Evolutionary conservation across 2,888 invertebrate genomes (phyloP).

Genomic region (Neocrepidodera transversa): DNA sequence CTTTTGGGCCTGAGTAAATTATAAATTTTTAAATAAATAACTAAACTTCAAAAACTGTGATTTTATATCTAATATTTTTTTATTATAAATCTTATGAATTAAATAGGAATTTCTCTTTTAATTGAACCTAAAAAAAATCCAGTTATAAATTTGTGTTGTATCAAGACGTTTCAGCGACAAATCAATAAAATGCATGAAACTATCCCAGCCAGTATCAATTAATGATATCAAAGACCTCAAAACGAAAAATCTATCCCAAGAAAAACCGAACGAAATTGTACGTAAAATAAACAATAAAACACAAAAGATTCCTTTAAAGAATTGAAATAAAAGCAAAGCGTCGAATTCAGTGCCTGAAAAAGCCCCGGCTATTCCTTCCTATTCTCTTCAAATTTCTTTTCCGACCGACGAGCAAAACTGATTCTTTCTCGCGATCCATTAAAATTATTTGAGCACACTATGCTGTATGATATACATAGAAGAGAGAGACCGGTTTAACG

Average conservation of each 20-base stretch:
- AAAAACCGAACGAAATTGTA: slow-evolving; percentile 37
- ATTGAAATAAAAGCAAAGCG: slow-evolving; percentile 46
- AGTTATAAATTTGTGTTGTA: too few species aligned
- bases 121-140: too few species aligned
- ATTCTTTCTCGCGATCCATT: slow-evolving; percentile 60
- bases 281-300: slow-evolving; percentile 45
- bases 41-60: too few species aligned
- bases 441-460: slow-evolving; percentile 60
- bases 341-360: slow-evolving; percentile 43
- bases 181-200: slow-evolving; percentile 11
- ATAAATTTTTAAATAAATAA: too few species aligned
- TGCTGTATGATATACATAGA: slow-evolving; percentile 58
- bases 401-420: slow-evolving; percentile 54
- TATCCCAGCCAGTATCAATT: slow-evolving; percentile 26
- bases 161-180: too few species aligned
- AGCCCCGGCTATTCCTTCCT: slow-evolving; percentile 44
- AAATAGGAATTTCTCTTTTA: too few species aligned
- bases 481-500: slow-evolving; percentile 49
- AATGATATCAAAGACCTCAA: slow-evolving; percentile 28
- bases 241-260: slow-evolving; percentile 31
- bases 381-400: slow-evolving; percentile 48
- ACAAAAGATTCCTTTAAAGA: slow-evolving; percentile 41
- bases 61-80: too few species aligned
- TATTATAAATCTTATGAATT: too few species aligned
- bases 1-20: too few species aligned